Evolutionary conservation across 2,888 invertebrate genomes (phyloP), one percentile per base, ranked within the genome.

Genomic region (Heteropelma amictum): DNA sequence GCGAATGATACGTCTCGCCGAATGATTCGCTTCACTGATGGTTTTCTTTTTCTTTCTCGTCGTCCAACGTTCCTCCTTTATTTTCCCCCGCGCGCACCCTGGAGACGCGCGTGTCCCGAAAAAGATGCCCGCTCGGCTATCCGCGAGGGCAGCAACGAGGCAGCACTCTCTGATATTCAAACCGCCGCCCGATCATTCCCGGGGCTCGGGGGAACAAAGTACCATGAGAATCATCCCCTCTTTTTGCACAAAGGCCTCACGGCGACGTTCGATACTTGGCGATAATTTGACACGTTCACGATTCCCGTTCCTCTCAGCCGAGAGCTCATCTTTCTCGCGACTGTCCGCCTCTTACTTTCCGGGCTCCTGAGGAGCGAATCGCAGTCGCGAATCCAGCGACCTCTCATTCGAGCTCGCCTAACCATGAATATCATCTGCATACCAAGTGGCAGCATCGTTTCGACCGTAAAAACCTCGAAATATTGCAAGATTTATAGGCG

Each of bases 1-100:
- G 85, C 83, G 83, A 84, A 85, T 86, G 84, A 87, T 86, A 85
- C 84, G 19, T 8, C 80, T 78, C 77, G 61, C 17, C 8, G 49
- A 71, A 72, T 76, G 64, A 65, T 77, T 49, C 51, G 61, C n/a
- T n/a, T n/a, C n/a, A n/a, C n/a, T n/a, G n/a, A n/a, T n/a, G n/a
- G 28, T 60, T 40, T 42, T 3, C 21, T 49, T 53, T 45, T 42
- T 30, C 7, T 19, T 26, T 19, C 17, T 21, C 42, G 53, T 26
- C 33, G 3, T 40, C 12, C 51, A 12, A 12, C 10, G 21, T 14
- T 42, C 14, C 19, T 35, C 8, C 7, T 51, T 12, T 19, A 30
- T 49, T 56, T 23, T 10, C 49, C 26, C 17, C 60, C 5, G 3
- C 40, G 21, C 8, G 19, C 10, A 19, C 3, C 21, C 8, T 4